Percentiles rank a stretch among this genome's conserved stretches.
Conservation (phyloP, 1,140 invertebrate genomes). For the Rhopalosiphum padi region DNA sequence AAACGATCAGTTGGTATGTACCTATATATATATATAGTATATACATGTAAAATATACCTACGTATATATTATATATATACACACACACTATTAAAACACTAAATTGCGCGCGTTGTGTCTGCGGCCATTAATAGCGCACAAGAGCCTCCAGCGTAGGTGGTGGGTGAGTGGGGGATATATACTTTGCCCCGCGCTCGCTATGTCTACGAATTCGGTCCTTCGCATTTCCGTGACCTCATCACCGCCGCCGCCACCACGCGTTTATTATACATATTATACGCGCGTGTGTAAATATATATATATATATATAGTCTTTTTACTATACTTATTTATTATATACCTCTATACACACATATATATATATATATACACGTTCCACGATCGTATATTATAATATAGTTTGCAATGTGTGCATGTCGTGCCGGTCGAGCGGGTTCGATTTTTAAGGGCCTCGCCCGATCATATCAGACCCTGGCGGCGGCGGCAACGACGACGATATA, state of each 20-base stretch:
- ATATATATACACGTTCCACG: not conserved
- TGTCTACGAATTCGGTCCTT: constrained; percentile 46
- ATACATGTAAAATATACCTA: not conserved
- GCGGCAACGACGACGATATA: not conserved
- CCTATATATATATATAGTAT: not conserved
- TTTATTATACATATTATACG: not conserved
- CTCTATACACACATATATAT: not conserved
- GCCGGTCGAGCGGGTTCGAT: constrained; percentile 54
- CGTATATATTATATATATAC: not conserved
- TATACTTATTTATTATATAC: not conserved
- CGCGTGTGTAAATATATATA: not conserved
- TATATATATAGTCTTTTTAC: not conserved
- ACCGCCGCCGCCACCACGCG: not conserved
- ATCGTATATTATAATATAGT: constrained; percentile 15
- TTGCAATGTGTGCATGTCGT: constrained; percentile 39
- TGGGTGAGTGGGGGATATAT: not conserved
- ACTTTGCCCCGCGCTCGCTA: not conserved
- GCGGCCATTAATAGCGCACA: constrained; percentile 22
- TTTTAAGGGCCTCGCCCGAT: constrained; percentile 54
- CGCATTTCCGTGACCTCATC: constrained; percentile 49
- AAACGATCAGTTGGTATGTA: not conserved
- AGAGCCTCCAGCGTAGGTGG: not conserved
- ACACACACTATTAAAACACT: not conserved
- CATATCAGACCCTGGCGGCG: constrained; percentile 33
- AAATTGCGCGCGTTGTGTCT: constrained; percentile 12